These are phyloP conservation scores for Merodon equestris DNA, from an alignment of 2,888 invertebrate genomes.

Conservation along the genomic window DNA sequence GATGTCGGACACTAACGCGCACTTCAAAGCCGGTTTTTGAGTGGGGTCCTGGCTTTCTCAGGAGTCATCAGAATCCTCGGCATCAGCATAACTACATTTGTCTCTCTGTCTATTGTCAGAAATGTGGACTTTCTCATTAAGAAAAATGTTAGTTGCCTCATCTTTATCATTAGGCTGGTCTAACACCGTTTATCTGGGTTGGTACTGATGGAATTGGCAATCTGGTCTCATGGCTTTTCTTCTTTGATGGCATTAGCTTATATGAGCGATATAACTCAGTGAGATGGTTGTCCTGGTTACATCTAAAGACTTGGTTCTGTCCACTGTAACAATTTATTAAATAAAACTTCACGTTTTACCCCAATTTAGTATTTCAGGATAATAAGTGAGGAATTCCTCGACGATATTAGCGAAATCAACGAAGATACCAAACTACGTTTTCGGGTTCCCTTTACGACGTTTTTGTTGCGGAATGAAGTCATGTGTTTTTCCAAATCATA, in stretches of 20 bases:
- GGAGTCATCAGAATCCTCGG: neutral
- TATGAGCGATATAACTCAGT: neutral
- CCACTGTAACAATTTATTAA: conserved; percentile 1
- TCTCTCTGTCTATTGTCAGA: too few species aligned
- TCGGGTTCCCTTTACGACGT: conserved; percentile 72
- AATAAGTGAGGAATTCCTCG: neutral
- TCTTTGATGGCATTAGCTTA: neutral
- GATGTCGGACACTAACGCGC: neutral
- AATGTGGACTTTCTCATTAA: neutral
- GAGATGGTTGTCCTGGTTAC: neutral
- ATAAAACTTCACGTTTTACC: conserved; percentile 41
- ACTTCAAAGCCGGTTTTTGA: neutral
- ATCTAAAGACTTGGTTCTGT: neutral
- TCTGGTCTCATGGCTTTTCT: neutral
- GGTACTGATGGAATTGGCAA: neutral
- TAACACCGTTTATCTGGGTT: neutral
- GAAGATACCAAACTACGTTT: conserved; percentile 64
- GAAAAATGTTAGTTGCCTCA: neutral
- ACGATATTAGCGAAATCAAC: conserved; percentile 72
- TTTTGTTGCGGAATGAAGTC: conserved; percentile 72
- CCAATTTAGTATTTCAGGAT: conserved; percentile 23
- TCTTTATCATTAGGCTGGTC: neutral
- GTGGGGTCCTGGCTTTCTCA: neutral
- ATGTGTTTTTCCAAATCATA: neutral
- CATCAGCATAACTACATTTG: neutral